Evolutionary conservation across 2,888 invertebrate species (phyloP).

Genomic region (Dryomyza anilis): DNA sequence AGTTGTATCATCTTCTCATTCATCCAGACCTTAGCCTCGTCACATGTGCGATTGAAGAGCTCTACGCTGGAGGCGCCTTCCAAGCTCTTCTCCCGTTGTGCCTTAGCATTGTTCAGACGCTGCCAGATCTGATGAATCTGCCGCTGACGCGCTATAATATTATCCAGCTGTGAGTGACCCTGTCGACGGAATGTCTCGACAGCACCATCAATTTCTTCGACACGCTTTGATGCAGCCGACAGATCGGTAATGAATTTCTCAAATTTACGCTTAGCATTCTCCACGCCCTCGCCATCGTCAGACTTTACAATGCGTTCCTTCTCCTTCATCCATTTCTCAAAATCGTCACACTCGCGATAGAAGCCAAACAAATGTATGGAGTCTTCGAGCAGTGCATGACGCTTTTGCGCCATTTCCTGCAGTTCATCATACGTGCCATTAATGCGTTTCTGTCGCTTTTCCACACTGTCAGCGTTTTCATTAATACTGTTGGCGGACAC

Average conservation of each 20-base stretch:
- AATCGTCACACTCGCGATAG: conserved; percentile 96
- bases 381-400: conserved; percentile 86
- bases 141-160: conserved; percentile 75
- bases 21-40: conserved; percentile 98
- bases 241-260: conserved; percentile 96
- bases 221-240: conserved; percentile 88
- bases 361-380: conserved; percentile 91
- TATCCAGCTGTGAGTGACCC: conserved; percentile 85
- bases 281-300: conserved; percentile 86
- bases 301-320: conserved; percentile 86
- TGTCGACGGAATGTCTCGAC: conserved; percentile 84
- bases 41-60: conserved; percentile 92
- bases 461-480: conserved; percentile 76
- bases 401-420: conserved; percentile 76
- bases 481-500: conserved; percentile 59
- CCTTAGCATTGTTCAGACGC: conserved; percentile 80
- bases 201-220: conserved; percentile 86
- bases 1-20: conserved; percentile 91
- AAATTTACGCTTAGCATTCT: conserved; percentile 91
- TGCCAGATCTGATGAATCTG: conserved; percentile 92
- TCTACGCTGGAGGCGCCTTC: conserved; percentile 95
- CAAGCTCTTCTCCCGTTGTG: conserved; percentile 87
- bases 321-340: conserved; percentile 96
- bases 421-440: conserved; percentile 83
- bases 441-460: conserved; percentile 78